Percentiles rank a stretch among this genome's conserved stretches.
Evolutionary conservation across 2,113 vertebrate genomes (phyloP).

Genomic region (Ictidomys tridecemlineatus): DNA sequence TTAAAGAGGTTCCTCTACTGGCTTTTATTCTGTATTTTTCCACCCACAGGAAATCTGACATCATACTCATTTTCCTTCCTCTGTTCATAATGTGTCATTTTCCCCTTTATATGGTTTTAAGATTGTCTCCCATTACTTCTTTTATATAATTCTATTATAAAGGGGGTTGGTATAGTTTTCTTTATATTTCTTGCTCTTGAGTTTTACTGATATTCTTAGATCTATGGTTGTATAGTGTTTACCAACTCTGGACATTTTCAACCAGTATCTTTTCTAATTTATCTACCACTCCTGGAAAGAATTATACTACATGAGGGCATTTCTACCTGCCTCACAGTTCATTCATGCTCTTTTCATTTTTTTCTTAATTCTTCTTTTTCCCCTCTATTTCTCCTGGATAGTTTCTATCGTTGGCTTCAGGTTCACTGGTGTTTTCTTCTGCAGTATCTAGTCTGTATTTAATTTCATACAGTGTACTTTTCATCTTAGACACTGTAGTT

Average conservation of each 20-base stretch:
- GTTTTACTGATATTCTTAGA: background rate
- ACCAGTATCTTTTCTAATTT: background rate
- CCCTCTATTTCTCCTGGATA: background rate
- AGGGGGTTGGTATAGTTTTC: background rate
- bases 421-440: background rate
- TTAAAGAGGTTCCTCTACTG: background rate
- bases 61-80: background rate
- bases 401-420: background rate
- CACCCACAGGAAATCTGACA: background rate
- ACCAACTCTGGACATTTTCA: background rate
- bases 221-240: background rate
- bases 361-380: background rate
- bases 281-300: background rate
- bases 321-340: background rate
- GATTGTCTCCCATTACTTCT: background rate
- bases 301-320: background rate
- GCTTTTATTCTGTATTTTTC: background rate
- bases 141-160: background rate
- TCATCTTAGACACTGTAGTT: background rate
- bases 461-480: background rate
- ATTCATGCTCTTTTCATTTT: background rate
- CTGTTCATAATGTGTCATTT: background rate
- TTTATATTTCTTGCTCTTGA: background rate
- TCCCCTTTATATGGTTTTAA: background rate
- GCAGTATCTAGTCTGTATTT: background rate